Percentiles rank a stretch among this genome's conserved stretches.
Evolutionary conservation across 2,888 invertebrate genomes (phyloP).

Genomic region (Brachylomia viminalis): DNA sequence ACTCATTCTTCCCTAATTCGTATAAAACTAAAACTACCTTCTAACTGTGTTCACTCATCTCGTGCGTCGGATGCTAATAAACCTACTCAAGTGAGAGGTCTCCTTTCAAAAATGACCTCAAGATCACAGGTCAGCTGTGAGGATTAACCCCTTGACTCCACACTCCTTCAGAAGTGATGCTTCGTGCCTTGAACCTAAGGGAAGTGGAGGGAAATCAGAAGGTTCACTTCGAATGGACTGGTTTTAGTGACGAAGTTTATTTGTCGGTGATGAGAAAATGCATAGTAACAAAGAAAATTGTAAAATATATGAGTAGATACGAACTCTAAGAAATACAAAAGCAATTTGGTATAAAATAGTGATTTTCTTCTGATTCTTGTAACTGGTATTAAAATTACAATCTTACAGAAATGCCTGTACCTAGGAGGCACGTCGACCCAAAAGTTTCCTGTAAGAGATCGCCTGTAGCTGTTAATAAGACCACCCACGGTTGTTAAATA

Average conservation of each 20-base stretch:
- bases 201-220: slow-evolving; percentile 31
- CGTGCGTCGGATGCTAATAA: slow-evolving; percentile 63
- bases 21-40: slow-evolving; percentile 65
- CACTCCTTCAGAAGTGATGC: slow-evolving; percentile 62
- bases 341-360: no score
- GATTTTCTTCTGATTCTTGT: not conserved
- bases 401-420: not conserved
- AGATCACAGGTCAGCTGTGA: slow-evolving; percentile 66
- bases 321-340: not conserved
- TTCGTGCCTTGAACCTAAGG: slow-evolving; percentile 38
- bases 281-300: not conserved
- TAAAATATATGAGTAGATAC: not conserved
- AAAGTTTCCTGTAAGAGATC: not conserved
- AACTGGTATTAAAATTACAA: no score
- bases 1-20: slow-evolving; percentile 49
- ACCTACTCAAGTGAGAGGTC: slow-evolving; percentile 63
- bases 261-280: not conserved
- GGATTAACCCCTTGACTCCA: slow-evolving; percentile 68
- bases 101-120: slow-evolving; percentile 70
- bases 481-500: not conserved
- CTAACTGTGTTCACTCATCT: slow-evolving; percentile 65
- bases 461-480: not conserved
- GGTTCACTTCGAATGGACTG: slow-evolving; percentile 20
- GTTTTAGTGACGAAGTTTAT: not conserved
- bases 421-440: not conserved